These are phyloP conservation scores for Enteromius fasciolatus DNA, from an alignment of 2,797 vertebrate species.

Conservation along the genomic window DNA sequence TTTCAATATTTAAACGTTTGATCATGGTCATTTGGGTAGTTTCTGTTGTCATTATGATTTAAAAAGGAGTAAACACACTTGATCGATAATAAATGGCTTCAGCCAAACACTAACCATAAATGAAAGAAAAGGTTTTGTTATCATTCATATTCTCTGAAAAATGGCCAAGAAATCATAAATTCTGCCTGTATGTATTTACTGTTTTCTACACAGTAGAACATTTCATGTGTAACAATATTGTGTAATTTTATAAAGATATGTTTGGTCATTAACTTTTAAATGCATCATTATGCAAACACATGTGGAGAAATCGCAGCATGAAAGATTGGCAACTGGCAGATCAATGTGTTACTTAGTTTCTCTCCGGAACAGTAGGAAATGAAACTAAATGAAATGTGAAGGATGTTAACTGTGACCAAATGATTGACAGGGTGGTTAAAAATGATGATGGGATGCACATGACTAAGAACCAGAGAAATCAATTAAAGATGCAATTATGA, in stretches of 20 bases:
- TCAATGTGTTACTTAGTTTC: neutral
- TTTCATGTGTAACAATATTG: neutral
- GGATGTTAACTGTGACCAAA: neutral
- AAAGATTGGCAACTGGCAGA: neutral
- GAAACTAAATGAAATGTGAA: neutral
- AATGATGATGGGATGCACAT: neutral
- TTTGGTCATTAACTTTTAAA: too few relatives aligned
- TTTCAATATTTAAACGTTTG: too few relatives aligned
- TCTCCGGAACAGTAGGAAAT: neutral
- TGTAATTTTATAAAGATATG: neutral
- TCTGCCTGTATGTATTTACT: neutral
- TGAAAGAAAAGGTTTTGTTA: too few relatives aligned
- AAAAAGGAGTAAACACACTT: too few relatives aligned
- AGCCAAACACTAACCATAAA: too few relatives aligned
- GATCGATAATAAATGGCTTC: too few relatives aligned
- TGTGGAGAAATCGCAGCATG: neutral
- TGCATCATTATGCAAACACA: too few relatives aligned
- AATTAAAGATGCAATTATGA: neutral
- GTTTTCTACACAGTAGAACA: neutral
- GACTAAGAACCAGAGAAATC: neutral
- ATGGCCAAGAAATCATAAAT: too few relatives aligned
- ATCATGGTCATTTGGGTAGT: too few relatives aligned
- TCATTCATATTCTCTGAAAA: too few relatives aligned
- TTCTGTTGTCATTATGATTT: too few relatives aligned
- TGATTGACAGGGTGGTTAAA: neutral